A percentile compares a stretch with the other conserved stretches of the same genome.
Conservation (phyloP, 2,797 vertebrate species). For the Iguana delicatissima region DNA sequence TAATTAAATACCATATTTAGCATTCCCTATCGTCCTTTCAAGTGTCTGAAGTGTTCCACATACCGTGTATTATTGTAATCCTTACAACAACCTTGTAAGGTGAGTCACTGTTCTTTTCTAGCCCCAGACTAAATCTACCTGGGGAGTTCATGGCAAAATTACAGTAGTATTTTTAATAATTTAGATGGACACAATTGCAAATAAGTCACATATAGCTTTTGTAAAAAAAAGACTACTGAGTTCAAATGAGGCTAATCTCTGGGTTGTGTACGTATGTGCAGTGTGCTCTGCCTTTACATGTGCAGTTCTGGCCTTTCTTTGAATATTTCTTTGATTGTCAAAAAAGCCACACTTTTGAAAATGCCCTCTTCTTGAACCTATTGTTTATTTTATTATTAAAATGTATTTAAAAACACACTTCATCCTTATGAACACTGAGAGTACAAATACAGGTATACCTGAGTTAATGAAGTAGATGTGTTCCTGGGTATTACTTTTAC, state of each 20-base stretch:
- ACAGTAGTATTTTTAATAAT: neutral
- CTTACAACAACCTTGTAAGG: neutral
- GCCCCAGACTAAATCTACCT: neutral
- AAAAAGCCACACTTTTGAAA: no score
- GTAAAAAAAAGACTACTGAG: neutral
- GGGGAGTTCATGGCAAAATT: neutral
- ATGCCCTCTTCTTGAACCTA: no score
- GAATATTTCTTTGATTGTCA: no score
- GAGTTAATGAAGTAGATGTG: no score
- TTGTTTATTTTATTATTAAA: no score
- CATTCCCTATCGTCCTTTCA: neutral
- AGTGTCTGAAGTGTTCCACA: neutral
- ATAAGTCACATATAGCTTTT: neutral
- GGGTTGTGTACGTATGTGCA: no score
- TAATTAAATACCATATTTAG: neutral
- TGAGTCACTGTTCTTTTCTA: neutral
- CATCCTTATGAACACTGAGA: no score
- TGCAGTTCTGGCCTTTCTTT: no score
- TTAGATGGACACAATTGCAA: neutral
- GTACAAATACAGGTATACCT: no score
- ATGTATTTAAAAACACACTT: no score
- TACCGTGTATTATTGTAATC: neutral
- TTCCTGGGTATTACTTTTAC: no score
- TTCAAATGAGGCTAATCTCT: neutral
- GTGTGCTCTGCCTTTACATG: no score